Base-by-base conservation (phyloP, 2,113 vertebrate species). In the Smithornis capensis region DNA sequence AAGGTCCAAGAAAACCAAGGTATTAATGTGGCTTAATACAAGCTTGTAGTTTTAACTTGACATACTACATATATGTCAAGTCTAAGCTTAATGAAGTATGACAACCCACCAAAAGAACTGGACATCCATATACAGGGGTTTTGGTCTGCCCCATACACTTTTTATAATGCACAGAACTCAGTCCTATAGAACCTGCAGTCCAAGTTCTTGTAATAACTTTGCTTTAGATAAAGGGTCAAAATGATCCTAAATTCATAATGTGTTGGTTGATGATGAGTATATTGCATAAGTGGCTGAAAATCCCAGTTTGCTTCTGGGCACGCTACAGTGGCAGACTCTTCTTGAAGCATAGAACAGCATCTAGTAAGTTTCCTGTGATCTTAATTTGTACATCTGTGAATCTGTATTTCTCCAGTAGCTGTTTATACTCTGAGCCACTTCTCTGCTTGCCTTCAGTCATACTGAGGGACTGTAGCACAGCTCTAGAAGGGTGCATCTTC, bases 361-460 rank as follows among this genome's bases (percentile, higher is more conserved):
- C 99, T 91, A 99, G 5, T 38, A 99, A 84, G 89, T 97, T 98
- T 70, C 96, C 97, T 53, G 98, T 99, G 60, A 97, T 97, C 84
- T 86, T 98, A 94, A 98, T 83, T 50, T 97, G 94, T 16, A 96
- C 71, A 18, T 93, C 84, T 83, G 94, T 91, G 79, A 99, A 99
- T 64, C 98, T 97, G 0, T 99, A 97, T 71, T 96, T 97, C 96
- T 98, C 97, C 76, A 99, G 85, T 50, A 99, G 97, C 80, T 93
- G 92, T 31, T 83, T 96, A 96, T 99, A 99, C 62, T 99, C 98
- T 12, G 96, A 64, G 13, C 96, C 92, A 45, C 98, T 98, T 92
- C 99, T 98, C 96, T 99, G 98, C 75, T 93, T 98, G 62, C 99
- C 99, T 94, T 98, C 97, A 52, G 97, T 98, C 98, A 99, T 98